Base-by-base conservation (phyloP, 2,888 invertebrate species). In the Tanypteryx hageni region DNA sequence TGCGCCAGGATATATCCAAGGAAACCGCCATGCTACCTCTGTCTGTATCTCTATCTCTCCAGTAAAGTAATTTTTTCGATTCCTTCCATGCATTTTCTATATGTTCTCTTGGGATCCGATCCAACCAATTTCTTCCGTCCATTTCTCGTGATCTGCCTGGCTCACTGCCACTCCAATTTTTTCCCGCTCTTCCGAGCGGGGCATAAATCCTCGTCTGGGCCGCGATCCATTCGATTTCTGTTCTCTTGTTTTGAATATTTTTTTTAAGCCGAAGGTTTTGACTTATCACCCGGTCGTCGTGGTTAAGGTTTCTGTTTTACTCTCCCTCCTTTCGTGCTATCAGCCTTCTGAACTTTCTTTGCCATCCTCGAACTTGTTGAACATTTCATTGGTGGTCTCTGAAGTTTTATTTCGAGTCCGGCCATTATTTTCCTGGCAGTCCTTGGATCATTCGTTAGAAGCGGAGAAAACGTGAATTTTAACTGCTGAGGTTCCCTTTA, bases 331-430 rank as follows among this genome's bases (percentile, higher is more conserved):
- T 22, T 22, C 13, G 1, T 18, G 22, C 10, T 76, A n/a, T n/a
- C n/a, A n/a, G 22, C 11, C 27, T 27, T 76, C 3, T 68, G 68
- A 8, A 18, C 76, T 22, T 27, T 76, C 22, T 76, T 76, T 22
- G 9, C 76, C 76, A 76, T 76, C 18, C 11, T 13, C 22, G 76
- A 76, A 76, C 76, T 76, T 76, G 76, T 76, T 76, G 76, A 76
- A 27, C 27, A 27, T 76, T 27, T 76, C 27, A 44, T 44, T 44
- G 44, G 44, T 44, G n/a, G n/a, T 44, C 44, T 44, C 3, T 44
- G 44, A 44, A 44, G 44, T 3, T 44, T 44, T 44, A 44, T 44
- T 5, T 44, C 44, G 44, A 44, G 44, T 44, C 44, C 44, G 44
- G 44, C 3, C 44, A 5, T 44, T 5, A 5, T 44, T 44, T 44